Conservation (phyloP, 2,797 vertebrate genomes). For the Intellagama lesueurii region DNA sequence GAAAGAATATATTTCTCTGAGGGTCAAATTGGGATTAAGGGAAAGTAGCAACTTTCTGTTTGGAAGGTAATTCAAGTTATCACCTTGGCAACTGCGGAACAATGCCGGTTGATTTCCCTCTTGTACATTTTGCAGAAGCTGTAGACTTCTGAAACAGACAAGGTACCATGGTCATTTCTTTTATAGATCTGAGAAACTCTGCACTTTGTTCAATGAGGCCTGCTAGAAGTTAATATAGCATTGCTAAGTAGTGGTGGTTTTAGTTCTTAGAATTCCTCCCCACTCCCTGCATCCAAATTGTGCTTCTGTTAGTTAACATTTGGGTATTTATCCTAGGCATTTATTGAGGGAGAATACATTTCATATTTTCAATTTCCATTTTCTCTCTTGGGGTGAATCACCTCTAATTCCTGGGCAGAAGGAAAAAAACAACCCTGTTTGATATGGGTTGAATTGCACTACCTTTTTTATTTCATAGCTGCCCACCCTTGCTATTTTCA, state of each 20-base stretch:
- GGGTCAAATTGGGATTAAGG: not conserved
- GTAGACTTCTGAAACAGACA: not conserved
- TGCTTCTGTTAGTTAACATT: not conserved
- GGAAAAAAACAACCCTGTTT: not conserved
- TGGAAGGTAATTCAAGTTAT: not conserved
- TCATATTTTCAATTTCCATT: not conserved
- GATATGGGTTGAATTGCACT: not conserved
- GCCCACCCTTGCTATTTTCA: too few species aligned
- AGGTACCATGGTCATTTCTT: not conserved
- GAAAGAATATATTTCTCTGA: not conserved
- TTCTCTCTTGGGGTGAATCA: not conserved
- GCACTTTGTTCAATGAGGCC: not conserved
- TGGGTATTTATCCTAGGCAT: not conserved
- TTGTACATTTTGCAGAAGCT: not conserved
- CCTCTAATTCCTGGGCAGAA: not conserved
- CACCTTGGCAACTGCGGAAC: not conserved
- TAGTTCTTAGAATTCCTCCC: too few species aligned
- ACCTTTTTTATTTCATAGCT: not conserved
- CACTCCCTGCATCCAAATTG: not conserved
- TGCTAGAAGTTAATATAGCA: not conserved
- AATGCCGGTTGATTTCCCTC: not conserved
- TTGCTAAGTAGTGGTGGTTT: not conserved
- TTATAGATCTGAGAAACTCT: not conserved
- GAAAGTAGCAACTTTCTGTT: not conserved
- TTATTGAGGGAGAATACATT: not conserved